Base-by-base conservation (phyloP, 1,140 invertebrate species). In the Drosophila triauraria region DNA sequence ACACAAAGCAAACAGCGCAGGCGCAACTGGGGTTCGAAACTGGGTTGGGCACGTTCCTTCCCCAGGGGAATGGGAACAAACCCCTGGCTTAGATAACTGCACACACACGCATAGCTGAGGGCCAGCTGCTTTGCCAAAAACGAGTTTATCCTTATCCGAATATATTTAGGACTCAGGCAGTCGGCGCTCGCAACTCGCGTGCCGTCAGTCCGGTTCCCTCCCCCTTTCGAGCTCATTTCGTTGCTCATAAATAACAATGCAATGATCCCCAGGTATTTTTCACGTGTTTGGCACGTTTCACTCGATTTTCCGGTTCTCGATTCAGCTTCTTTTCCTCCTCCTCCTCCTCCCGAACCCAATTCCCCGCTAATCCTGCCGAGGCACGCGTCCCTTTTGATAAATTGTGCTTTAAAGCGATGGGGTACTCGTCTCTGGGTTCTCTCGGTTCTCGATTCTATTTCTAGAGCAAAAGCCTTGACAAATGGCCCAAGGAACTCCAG, bases 211-310 rank as follows among this genome's bases (percentile, higher is more conserved):
- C 70, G 54, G 67, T 43, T 72, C 30, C 38, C 65, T 70, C 68
- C 67, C 70, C 69, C 68, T 76, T 84, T 68, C 61, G 67, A 77
- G 78, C 78, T 85, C 82, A 88, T 88, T 88, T 88, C 80, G 85
- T 78, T 90, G 85, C 78, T 85, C 85, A 90, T 91, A 90, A 90
- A 90, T 90, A 90, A 90, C 78, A 74, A 83, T 77, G 77, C 80
- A 78, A 67, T 69, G 87, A 80, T 91, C 96, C 97, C 98, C 97
- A 99, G 12, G 98, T 99, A 40, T 96, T 95, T 93, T 97, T 97
- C 6, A 98, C 96, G 87, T 97, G 96, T 67, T 94, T 94, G 12
- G 97, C 97, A 93, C 97, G 97, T 77, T 94, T 96, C 76, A 96
- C 94, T 92, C 98, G 96, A 92, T 97, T 98, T 77, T 95, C 94